phyloP scores from a whole-genome alignment of 2,888 invertebrate species.

The Lithophane semibrunnea region DNA sequence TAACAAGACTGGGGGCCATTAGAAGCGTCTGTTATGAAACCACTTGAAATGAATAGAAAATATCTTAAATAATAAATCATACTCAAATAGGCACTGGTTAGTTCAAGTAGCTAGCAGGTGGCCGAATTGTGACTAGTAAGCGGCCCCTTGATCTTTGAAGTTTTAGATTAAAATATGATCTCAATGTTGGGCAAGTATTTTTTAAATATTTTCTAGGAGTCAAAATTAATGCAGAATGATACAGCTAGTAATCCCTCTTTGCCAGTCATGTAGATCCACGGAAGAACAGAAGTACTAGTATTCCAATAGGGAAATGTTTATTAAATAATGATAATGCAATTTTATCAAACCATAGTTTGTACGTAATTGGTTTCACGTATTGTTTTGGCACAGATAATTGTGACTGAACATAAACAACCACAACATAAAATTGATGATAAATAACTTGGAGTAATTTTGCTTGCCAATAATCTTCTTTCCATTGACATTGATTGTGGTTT shows the following conservation, averaged over 20 bases:
- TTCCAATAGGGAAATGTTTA: too few relatives aligned
- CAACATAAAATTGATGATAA: not conserved
- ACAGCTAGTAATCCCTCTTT: not conserved
- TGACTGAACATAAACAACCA: constrained; percentile 9
- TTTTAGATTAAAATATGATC: constrained; percentile 33
- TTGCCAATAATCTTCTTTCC: not conserved
- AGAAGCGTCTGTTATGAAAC: constrained; percentile 73
- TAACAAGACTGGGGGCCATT: constrained; percentile 75
- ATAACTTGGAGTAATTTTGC: constrained; percentile 2
- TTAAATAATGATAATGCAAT: not conserved
- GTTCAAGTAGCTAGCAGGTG: constrained; percentile 76
- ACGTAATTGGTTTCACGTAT: not conserved
- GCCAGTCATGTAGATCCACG: not conserved
- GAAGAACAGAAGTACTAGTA: not conserved
- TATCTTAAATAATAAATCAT: constrained; percentile 80
- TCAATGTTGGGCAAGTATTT: constrained; percentile 25
- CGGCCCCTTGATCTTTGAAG: constrained; percentile 44
- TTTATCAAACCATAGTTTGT: not conserved
- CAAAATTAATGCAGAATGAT: not conserved
- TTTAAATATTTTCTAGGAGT: not conserved
- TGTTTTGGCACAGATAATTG: constrained; percentile 22
- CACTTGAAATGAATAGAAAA: constrained; percentile 79
- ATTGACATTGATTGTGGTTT: constrained; percentile 30
- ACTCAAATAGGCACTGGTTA: constrained; percentile 80
- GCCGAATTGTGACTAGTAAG: constrained; percentile 60